phyloP scores from a whole-genome alignment of 2,797 vertebrate genomes.

The Cheirogaleus major region DNA sequence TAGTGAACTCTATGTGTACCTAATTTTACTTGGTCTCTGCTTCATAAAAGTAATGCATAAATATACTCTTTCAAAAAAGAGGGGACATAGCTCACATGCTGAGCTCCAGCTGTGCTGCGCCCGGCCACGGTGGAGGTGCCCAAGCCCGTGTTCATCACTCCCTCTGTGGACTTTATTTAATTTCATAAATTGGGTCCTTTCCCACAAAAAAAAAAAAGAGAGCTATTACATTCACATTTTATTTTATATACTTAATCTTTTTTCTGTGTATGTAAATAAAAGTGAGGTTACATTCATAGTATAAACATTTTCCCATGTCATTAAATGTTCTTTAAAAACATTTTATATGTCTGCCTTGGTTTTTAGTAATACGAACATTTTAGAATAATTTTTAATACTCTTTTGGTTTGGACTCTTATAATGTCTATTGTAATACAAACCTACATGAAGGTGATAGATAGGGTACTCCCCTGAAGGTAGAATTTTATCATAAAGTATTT shows the following conservation, averaged over 20 bases:
- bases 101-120: constrained; percentile 71
- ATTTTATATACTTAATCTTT: constrained; percentile 20
- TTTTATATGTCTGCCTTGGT: not conserved
- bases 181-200: constrained; percentile 79
- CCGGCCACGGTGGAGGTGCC: not conserved
- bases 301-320: constrained; percentile 17
- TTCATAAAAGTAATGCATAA: constrained; percentile 34
- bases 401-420: not conserved
- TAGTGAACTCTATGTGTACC: not conserved
- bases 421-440: not conserved
- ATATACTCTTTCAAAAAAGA: not conserved
- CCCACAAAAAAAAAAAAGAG: constrained; percentile 58
- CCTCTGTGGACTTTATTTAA: constrained; percentile 72
- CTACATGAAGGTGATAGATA: not conserved
- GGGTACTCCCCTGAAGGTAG: not conserved
- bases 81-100: not conserved
- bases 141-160: not conserved
- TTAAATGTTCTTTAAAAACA: constrained; percentile 34
- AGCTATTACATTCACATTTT: not conserved
- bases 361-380: constrained; percentile 44
- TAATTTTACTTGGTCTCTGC: not conserved
- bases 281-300: not conserved
- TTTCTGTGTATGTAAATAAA: constrained; percentile 5
- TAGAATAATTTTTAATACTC: not conserved
- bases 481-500: constrained; percentile 50